These are phyloP conservation scores for Montipora efflorescens DNA, from an alignment of 64 coral and sea anemone species.

Conservation along the genomic window DNA sequence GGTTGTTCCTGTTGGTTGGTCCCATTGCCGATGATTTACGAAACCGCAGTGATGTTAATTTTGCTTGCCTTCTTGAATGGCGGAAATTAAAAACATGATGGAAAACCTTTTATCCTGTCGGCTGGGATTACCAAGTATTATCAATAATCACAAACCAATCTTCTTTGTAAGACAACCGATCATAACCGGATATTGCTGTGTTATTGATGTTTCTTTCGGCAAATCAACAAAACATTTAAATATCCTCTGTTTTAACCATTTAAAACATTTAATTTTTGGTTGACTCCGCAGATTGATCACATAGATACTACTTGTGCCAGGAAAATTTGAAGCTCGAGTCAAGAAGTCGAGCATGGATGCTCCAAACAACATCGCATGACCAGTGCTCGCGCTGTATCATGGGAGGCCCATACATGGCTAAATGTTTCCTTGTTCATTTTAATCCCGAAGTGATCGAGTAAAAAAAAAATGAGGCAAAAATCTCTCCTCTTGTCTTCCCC, in stretches of 20 bases:
- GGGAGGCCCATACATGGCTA: no score
- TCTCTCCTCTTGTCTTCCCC: no score
- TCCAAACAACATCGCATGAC: no score
- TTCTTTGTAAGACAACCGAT: background rate
- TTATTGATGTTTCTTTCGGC: background rate
- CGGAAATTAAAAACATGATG: slow-evolving; percentile 5
- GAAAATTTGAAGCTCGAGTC: no score
- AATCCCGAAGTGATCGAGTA: no score
- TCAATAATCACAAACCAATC: slow-evolving; percentile 1
- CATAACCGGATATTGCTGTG: background rate
- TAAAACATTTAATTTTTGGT: no score
- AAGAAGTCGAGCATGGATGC: no score
- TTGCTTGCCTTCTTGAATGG: background rate
- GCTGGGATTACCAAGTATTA: background rate
- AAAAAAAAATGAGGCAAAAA: no score
- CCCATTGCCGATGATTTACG: background rate
- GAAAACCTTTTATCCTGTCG: background rate
- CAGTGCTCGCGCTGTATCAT: no score
- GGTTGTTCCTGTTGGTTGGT: background rate
- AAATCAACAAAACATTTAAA: background rate
- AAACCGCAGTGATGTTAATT: background rate
- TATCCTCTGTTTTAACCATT: background rate
- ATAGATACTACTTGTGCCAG: no score
- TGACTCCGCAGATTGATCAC: no score
- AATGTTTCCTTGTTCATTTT: no score